Evolutionary conservation across 2,797 vertebrate species (phyloP).

Genomic region (Enteromius viviparus): DNA sequence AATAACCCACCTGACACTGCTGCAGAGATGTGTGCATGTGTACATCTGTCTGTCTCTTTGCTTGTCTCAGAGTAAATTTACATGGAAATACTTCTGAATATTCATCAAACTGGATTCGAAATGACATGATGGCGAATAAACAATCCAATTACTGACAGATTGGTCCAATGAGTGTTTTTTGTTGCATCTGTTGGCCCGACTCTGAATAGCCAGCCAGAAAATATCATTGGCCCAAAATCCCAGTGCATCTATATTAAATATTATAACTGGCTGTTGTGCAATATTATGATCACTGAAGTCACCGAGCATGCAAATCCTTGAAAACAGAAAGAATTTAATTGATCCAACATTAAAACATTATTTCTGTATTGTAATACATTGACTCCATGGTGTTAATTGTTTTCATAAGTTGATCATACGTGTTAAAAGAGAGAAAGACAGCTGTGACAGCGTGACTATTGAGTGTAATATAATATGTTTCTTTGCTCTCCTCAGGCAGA

Average conservation of each 20-base stretch:
- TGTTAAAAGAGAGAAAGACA: neutral
- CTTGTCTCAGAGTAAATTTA: neutral
- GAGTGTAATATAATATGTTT: conserved; percentile 1
- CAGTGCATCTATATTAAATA: neutral
- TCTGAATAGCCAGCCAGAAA: neutral
- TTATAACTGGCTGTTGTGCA: neutral
- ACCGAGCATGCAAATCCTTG: neutral
- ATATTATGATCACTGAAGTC: neutral
- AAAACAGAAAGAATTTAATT: neutral
- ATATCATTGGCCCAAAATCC: neutral
- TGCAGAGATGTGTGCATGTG: conserved; percentile 33
- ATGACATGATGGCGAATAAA: neutral
- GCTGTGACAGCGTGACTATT: neutral
- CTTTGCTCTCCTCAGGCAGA: neutral
- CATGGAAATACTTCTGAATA: conserved; percentile 5
- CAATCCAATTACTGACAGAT: neutral
- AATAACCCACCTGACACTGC: conserved; percentile 61
- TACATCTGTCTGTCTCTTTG: conserved; percentile 21
- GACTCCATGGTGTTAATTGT: neutral
- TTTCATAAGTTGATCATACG: neutral
- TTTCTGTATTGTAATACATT: neutral
- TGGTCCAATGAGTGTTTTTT: neutral
- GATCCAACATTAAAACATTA: neutral
- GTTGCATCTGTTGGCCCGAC: neutral
- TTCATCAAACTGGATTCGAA: neutral